Evolutionary conservation across 1,140 invertebrate genomes (phyloP).

Genomic region (Daktulosphaira vitifoliae): DNA sequence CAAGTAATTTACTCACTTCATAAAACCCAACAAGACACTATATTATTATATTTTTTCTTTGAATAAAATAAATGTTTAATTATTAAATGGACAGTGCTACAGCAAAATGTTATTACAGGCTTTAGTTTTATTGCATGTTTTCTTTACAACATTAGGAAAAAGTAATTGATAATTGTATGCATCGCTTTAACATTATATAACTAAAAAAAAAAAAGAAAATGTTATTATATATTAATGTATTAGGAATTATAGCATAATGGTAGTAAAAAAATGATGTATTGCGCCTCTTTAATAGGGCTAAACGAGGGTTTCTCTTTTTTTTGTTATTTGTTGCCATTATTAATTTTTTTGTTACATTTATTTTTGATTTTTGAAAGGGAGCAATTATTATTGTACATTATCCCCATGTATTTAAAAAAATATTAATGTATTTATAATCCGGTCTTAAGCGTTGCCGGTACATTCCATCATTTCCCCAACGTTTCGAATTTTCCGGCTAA

Average conservation of each 20-base stretch:
- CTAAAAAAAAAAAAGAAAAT: too few species aligned
- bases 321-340: constrained; percentile 33
- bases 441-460: constrained; percentile 30
- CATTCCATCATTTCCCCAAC: constrained; percentile 29
- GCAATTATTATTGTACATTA: constrained; percentile 7
- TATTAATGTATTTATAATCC: constrained; percentile 2
- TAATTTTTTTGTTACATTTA: constrained; percentile 31
- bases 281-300: constrained; percentile 29
- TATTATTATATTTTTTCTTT: too few species aligned
- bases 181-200: constrained; percentile 13
- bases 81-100: too few species aligned
- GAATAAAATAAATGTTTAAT: too few species aligned
- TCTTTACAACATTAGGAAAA: too few species aligned
- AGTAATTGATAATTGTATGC: neutral
- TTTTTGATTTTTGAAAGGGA: constrained; percentile 18
- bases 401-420: too few species aligned
- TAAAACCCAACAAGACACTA: too few species aligned
- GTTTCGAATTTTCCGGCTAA: constrained; percentile 33
- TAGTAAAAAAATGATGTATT: constrained; percentile 23
- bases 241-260: constrained; percentile 24
- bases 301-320: constrained; percentile 25
- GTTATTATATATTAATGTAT: constrained; percentile 25
- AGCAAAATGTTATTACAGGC: too few species aligned
- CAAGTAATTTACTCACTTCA: too few species aligned
- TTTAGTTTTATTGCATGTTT: too few species aligned